Evolutionary conservation across 1,140 invertebrate genomes (phyloP).

Genomic region (Octopus sinensis): DNA sequence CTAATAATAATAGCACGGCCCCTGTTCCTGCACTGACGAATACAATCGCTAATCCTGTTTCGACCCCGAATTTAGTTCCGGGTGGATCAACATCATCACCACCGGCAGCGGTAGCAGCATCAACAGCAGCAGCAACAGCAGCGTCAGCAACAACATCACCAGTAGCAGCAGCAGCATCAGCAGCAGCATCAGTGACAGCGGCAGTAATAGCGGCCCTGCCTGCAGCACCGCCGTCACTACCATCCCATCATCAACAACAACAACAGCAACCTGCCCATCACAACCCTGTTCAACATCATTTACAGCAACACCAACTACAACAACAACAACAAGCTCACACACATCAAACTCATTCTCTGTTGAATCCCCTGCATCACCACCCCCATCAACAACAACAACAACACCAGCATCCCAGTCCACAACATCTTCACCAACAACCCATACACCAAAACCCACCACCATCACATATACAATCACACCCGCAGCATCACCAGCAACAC

Average conservation of each 20-base stretch:
- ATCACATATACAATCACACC: background rate
- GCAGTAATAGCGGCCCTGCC: background rate
- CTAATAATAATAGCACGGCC: too few species aligned
- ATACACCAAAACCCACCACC: background rate
- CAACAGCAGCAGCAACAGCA: background rate
- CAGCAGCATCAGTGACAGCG: background rate
- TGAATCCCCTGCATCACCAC: background rate
- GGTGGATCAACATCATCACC: background rate
- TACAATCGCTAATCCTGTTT: too few species aligned
- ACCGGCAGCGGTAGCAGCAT: background rate
- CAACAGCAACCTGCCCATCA: background rate
- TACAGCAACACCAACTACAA: background rate
- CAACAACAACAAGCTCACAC: conserved; percentile 1
- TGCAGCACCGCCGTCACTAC: background rate
- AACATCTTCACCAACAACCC: background rate
- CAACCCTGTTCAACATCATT: background rate
- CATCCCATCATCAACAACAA: background rate
- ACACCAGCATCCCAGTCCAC: background rate
- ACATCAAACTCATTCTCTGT: background rate
- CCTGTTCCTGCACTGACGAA: too few species aligned
- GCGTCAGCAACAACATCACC: background rate
- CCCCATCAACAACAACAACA: background rate
- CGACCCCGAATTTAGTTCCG: too few species aligned
- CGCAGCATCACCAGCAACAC: background rate
- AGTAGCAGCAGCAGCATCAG: background rate